phyloP scores from a whole-genome alignment of 2,888 invertebrate species.

The Archips crataeganus region DNA sequence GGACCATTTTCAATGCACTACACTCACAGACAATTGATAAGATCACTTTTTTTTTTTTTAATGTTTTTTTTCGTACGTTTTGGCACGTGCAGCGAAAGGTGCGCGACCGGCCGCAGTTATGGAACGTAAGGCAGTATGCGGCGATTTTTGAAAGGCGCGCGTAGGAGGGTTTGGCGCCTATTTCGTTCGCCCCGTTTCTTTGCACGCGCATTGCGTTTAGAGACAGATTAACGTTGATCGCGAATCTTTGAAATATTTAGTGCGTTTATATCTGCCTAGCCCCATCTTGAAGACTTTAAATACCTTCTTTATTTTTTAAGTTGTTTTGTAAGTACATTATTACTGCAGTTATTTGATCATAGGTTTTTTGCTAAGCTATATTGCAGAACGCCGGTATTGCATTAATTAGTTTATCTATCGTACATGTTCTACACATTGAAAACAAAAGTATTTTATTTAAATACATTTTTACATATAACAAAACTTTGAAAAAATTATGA shows the following conservation, averaged over 20 bases:
- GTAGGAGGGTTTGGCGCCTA: constrained; percentile 83
- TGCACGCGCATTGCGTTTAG: constrained; percentile 53
- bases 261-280: constrained; percentile 28
- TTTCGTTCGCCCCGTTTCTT: constrained; percentile 71
- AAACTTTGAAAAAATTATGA: no score
- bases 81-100: constrained; percentile 72
- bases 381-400: no score
- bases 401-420: no score
- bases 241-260: constrained; percentile 19
- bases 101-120: constrained; percentile 70
- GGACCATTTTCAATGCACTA: constrained; percentile 70
- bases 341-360: background rate
- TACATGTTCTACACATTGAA: no score
- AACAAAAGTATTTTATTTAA: no score
- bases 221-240: constrained; percentile 13
- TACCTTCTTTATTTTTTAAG: background rate
- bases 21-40: constrained; percentile 47
- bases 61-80: constrained; percentile 49
- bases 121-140: constrained; percentile 70
- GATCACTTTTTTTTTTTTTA: constrained; percentile 45
- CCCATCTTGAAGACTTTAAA: background rate
- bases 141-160: constrained; percentile 84
- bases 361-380: no score
- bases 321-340: background rate
- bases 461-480: no score